Evolutionary conservation across 1,140 invertebrate genomes (phyloP), one percentile per base, ranked within the genome.

Genomic region (Rhagoletis zephyria): DNA sequence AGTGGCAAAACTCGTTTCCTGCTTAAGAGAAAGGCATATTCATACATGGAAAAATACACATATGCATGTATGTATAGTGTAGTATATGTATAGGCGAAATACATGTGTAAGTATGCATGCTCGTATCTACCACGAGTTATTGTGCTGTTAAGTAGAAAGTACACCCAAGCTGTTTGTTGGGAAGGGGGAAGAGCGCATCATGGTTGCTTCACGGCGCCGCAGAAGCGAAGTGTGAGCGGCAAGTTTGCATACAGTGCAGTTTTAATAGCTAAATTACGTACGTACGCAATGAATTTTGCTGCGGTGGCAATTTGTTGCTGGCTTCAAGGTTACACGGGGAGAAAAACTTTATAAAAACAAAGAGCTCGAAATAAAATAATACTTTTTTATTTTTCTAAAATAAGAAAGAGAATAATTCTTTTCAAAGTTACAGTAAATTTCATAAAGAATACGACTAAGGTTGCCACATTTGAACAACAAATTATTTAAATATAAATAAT

Each of bases 1-100:
- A 85, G 85, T 85, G 85, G 85, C 59, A 85, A 85, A 85, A 85
- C 12, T 85, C 85, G 85, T 85, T 85, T 85, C 85, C 85, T 61
- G 85, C 51, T 81, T 51, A 56, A 81, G 30, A 81, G 45, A 56
- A 14, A 56, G n/a, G 48, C n/a, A 81, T n/a, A 12, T n/a, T 56
- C 4, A 16, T n/a, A 56, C n/a, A 9, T 77, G 70, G 5, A 40
- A 7, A 30, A 2, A 7, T 67, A 3, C 40, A 16, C 16, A 63
- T 3, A 70, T 16, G 51, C 1, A 1, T 30, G 30, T 30, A 30
- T 30, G 30, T 30, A 45, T 12, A 48, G 4, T 12, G 12, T 42
- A 4, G 16, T 63, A 12, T 63, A 14, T 1, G 4, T 6, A 16
- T 12, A 74, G 5, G 67, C 30, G 30, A 30, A 30, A 30, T 30